Percentiles rank a stretch among this genome's conserved stretches.
Conservation (phyloP, 1,140 invertebrate genomes). For the Neotoxoptera formosana region DNA sequence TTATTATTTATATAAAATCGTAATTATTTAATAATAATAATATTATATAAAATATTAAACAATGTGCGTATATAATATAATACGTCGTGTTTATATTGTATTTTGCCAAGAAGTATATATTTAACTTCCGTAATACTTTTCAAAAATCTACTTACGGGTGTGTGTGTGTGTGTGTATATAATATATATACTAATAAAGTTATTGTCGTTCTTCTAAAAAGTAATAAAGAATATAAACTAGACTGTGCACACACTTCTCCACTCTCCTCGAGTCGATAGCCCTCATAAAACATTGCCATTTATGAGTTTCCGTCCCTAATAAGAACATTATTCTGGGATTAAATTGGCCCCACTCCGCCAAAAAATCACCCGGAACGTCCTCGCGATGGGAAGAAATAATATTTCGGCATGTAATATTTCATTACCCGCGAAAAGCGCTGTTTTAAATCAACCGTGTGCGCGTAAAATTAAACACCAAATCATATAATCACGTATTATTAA, state of each 20-base stretch:
- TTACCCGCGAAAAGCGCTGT: background rate
- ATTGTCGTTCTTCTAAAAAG: constrained; percentile 34
- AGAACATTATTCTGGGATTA: constrained; percentile 34
- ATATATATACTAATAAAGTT: constrained; percentile 12
- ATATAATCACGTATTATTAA: background rate
- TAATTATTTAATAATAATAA: background rate
- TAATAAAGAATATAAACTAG: constrained; percentile 48
- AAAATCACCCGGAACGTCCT: background rate
- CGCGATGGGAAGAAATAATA: background rate
- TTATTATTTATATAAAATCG: background rate
- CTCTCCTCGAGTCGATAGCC: background rate
- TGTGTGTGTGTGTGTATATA: too few species aligned
- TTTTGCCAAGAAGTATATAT: background rate
- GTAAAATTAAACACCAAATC: constrained; percentile 21
- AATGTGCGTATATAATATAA: background rate
- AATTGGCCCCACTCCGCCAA: background rate
- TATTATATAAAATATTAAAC: background rate
- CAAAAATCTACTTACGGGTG: constrained; percentile 32
- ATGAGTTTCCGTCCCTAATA: constrained; percentile 51
- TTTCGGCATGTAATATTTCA: constrained; percentile 15
- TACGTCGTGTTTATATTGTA: background rate
- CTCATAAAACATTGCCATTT: constrained; percentile 52
- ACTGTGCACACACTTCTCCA: constrained; percentile 22
- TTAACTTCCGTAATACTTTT: constrained; percentile 8
- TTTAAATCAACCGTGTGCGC: background rate